A percentile compares a stretch with the other conserved stretches of the same genome.
Evolutionary conservation across 1,140 invertebrate genomes (phyloP).

Genomic region (Drosophila triauraria): DNA sequence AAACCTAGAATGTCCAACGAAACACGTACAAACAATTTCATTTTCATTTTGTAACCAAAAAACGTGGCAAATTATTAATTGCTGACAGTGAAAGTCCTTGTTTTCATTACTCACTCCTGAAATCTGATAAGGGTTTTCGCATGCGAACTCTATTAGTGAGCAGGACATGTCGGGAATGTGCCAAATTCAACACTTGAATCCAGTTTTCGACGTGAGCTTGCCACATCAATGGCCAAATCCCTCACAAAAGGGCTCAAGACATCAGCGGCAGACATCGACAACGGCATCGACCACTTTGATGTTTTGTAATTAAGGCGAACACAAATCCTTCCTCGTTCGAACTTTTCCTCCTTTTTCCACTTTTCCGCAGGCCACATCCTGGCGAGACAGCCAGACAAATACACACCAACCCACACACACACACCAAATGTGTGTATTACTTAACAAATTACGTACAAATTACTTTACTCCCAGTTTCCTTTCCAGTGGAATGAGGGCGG

Average conservation of each 20-base stretch:
- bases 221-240: constrained; percentile 48
- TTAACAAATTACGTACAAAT: constrained; percentile 84
- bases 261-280: constrained; percentile 20
- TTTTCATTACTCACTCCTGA: constrained; percentile 67
- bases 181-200: constrained; percentile 44
- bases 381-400: constrained; percentile 73
- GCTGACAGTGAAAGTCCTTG: constrained; percentile 41
- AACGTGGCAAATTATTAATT: constrained; percentile 71
- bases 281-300: constrained; percentile 64
- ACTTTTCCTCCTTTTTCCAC: constrained; percentile 32
- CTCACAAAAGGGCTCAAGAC: constrained; percentile 45
- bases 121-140: constrained; percentile 35
- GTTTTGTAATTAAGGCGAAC: constrained; percentile 74
- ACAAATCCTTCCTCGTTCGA: constrained; percentile 53
- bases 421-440: constrained; percentile 60
- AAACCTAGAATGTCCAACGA: constrained; percentile 31
- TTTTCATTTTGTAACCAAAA: constrained; percentile 9
- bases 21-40: constrained; percentile 72
- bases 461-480: constrained; percentile 62
- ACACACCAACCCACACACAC: constrained; percentile 8
- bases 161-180: constrained; percentile 34
- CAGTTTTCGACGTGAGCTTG: constrained; percentile 26
- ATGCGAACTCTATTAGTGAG: constrained; percentile 38
- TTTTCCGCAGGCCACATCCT: constrained; percentile 61
- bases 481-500: background rate